Evolutionary conservation across 2,113 vertebrate genomes (phyloP), one percentile per base, ranked within the genome.

Genomic region (Neolamprologus falcicula): DNA sequence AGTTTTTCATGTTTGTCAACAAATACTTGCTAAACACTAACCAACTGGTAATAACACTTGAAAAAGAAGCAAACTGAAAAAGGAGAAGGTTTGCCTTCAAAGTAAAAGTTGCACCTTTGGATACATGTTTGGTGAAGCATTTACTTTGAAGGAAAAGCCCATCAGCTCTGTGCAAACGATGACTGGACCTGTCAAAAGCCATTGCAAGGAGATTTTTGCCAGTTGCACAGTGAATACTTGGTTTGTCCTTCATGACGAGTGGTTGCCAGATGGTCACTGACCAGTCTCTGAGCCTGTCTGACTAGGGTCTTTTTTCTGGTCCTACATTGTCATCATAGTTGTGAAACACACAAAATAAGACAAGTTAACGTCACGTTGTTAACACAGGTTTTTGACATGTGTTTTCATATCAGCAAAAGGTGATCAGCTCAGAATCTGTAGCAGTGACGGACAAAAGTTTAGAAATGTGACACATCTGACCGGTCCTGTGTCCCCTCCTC

Each of bases 1-100:
- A 1, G 21, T 42, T 0, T 71, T 71, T 71, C 0, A 0, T 71
- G 0, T 24, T 71, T 71, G 37, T 71, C 37, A 24, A 9, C 1
- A 42, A 42, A 71, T 71, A 24, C 66, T 26, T 24, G 66, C 35
- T 17, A 73, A 45, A 26, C 37, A 73, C 68, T 73, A 45, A 9
- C 0, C 1, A 26, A 17, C n/a, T 16, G 37, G 3, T 45, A 73
- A 42, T 73, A 73, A 45, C 37, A 73, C 37, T 45, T 73, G 37
- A 26, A 26, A 73, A 26, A 42, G 5, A 42, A 26, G 21, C 7
- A 45, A 73, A 68, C 10, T 66, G 33, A 2, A n/a, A 37, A 73
- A 4, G 12, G 35, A 45, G 21, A 45, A 17, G 40, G 68, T 26
- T 45, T 0, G 8, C 8, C 12, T 26, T 73, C 68, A 45, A 73